These are phyloP conservation scores for Cabera pusaria DNA, from an alignment of 2,888 invertebrate genomes.

Conservation along the genomic window DNA sequence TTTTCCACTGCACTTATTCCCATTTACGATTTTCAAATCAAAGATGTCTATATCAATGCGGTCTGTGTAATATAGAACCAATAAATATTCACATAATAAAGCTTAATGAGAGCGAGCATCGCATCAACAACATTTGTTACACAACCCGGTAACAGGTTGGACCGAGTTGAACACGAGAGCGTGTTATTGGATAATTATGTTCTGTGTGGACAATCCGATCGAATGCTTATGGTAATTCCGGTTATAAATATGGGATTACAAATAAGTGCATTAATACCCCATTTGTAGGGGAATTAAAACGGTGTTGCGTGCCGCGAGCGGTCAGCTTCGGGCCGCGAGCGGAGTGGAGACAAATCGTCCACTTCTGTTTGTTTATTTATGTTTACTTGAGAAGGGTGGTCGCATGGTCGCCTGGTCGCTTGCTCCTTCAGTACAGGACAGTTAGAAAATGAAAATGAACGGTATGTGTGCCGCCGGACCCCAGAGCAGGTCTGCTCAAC, in stretches of 20 bases:
- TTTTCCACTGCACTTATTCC: no score
- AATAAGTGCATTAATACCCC: slow-evolving; percentile 23
- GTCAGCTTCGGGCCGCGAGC: slow-evolving; percentile 2
- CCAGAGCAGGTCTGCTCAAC: no score
- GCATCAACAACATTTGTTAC: no score
- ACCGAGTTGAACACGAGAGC: neutral
- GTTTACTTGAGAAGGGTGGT: slow-evolving; percentile 2
- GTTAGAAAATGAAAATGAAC: no score
- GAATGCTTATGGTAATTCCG: slow-evolving; percentile 19
- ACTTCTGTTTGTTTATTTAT: slow-evolving; percentile 7
- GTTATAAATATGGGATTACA: slow-evolving; percentile 26
- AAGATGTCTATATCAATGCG: no score
- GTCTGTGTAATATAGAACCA: no score
- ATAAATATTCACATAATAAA: no score
- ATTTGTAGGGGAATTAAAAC: slow-evolving; percentile 16
- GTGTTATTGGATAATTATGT: slow-evolving; percentile 16
- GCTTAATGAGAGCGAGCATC: no score
- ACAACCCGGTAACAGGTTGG: neutral
- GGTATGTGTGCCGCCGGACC: no score
- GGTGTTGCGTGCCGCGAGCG: slow-evolving; percentile 12
- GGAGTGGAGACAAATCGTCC: slow-evolving; percentile 14
- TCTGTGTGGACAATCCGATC: slow-evolving; percentile 17
- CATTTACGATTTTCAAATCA: no score
- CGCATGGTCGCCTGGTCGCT: no score
- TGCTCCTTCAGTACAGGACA: no score